phyloP scores from a whole-genome alignment of 2,113 vertebrate genomes.

The Cyprinodon brontotheroides region DNA sequence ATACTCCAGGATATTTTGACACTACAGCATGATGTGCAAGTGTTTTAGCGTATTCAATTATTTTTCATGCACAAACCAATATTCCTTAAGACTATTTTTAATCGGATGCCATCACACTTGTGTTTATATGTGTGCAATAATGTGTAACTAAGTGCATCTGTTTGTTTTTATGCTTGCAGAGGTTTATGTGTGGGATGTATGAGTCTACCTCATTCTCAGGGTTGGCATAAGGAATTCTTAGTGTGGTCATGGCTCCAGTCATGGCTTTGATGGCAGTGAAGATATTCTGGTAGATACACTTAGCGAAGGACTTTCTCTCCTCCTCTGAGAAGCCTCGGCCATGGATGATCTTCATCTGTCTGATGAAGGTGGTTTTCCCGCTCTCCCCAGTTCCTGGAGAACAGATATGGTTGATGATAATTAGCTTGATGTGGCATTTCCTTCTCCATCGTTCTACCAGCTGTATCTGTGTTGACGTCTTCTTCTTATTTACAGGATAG shows the following conservation, averaged over 20 bases:
- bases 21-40: not conserved
- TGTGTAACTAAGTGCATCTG: not conserved
- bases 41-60: constrained; percentile 8
- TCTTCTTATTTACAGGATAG: not conserved
- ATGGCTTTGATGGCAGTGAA: constrained; percentile 83
- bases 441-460: not conserved
- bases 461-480: not conserved
- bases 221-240: constrained; percentile 82
- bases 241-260: constrained; percentile 81
- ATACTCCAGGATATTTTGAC: not conserved
- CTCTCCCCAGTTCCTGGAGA: constrained; percentile 89
- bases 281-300: constrained; percentile 88
- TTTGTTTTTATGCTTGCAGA: not conserved
- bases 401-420: not conserved
- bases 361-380: constrained; percentile 92
- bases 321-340: constrained; percentile 87
- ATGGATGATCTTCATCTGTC: constrained; percentile 92
- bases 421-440: not conserved
- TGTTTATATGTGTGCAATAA: not conserved
- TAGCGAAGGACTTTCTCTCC: constrained; percentile 81
- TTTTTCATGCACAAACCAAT: not conserved
- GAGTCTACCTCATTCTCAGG: constrained; percentile 81
- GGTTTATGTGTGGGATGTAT: not conserved
- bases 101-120: not conserved
- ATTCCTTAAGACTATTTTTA: not conserved